These are phyloP conservation scores for Hypercompe scribonia DNA, from an alignment of 2,888 invertebrate species.

Conservation along the genomic window DNA sequence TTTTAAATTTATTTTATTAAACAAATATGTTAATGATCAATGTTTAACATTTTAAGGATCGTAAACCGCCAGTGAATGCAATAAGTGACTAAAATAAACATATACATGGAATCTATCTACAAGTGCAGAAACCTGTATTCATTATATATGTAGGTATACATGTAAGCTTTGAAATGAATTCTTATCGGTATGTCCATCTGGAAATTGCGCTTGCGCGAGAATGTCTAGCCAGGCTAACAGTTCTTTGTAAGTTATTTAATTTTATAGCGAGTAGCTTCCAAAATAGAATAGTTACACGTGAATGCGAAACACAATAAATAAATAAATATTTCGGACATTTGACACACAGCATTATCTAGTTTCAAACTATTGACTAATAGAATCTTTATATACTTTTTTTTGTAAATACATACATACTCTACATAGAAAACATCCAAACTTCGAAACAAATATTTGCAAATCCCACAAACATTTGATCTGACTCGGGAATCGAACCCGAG, in stretches of 20 bases:
- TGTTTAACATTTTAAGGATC: neutral
- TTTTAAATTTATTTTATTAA: neutral
- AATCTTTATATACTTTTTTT: too few relatives aligned
- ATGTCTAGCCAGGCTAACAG: neutral
- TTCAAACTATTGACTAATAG: too few relatives aligned
- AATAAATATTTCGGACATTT: too few relatives aligned
- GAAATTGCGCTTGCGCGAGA: neutral
- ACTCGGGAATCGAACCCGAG: too few relatives aligned
- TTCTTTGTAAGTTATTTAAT: neutral
- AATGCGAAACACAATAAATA: neutral
- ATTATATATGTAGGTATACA: neutral
- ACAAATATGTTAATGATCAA: neutral
- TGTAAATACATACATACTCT: too few relatives aligned
- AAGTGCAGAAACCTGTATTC: neutral
- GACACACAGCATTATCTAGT: too few relatives aligned
- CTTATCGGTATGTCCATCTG: constrained; percentile 1
- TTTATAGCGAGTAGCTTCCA: neutral
- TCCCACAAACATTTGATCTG: too few relatives aligned
- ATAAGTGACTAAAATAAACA: neutral
- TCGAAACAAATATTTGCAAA: too few relatives aligned
- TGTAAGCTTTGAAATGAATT: neutral
- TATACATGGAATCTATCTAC: neutral
- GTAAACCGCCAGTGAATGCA: neutral
- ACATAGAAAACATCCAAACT: too few relatives aligned
- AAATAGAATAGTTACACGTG: neutral